These are phyloP conservation scores for Antechinus stuartii DNA, from an alignment of 2,113 vertebrate species.

Conservation along the genomic window DNA sequence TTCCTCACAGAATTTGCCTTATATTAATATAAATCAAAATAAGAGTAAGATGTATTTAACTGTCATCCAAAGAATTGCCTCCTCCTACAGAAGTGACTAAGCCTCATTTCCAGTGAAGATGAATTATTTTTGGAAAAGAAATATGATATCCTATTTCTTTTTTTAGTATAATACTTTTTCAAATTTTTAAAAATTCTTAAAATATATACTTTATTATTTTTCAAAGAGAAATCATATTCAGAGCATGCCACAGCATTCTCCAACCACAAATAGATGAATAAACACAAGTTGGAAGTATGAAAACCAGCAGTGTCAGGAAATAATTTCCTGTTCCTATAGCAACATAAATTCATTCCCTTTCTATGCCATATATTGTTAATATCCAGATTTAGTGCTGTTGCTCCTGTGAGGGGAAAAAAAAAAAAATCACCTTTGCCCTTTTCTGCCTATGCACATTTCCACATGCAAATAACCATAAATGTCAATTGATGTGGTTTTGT, in stretches of 20 bases:
- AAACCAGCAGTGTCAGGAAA: conserved; percentile 33
- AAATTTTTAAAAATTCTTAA: not conserved
- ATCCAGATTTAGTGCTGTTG: not conserved
- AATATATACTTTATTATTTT: not conserved
- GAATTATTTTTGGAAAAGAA: not conserved
- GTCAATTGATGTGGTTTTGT: not conserved
- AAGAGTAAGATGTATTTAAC: not conserved
- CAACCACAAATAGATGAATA: not conserved
- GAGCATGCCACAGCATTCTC: not conserved
- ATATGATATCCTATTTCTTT: not conserved
- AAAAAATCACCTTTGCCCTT: conserved; percentile 6
- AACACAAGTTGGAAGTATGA: conserved; percentile 11
- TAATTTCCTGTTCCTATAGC: conserved; percentile 42
- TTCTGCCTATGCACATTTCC: conserved; percentile 29
- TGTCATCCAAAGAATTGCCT: not conserved
- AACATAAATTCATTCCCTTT: not conserved
- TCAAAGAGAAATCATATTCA: not conserved
- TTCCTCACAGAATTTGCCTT: not conserved
- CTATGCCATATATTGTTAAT: conserved; percentile 3
- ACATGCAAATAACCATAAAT: not conserved
- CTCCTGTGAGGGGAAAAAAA: not conserved
- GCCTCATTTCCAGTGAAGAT: not conserved
- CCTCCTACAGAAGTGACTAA: conserved; percentile 1
- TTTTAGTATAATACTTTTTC: not conserved
- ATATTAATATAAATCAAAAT: conserved; percentile 35